Conservation (phyloP, 2,113 vertebrate species). For the Trinectes maculatus region DNA sequence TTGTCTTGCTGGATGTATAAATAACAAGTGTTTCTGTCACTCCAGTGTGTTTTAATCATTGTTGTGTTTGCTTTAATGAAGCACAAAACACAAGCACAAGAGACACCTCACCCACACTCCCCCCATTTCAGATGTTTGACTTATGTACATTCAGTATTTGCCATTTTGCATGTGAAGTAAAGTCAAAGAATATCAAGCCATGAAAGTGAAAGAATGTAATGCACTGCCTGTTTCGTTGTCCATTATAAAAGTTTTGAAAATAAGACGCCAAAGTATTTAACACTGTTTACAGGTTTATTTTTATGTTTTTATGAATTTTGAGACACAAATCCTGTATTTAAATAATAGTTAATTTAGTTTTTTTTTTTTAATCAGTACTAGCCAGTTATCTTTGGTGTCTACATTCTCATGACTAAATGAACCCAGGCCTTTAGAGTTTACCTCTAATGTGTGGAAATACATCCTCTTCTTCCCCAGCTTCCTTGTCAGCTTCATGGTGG, state of each 20-base stretch:
- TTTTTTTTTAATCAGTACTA: neutral
- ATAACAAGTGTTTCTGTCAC: conserved; percentile 21
- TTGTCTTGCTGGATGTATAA: conserved; percentile 4
- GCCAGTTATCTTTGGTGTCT: conserved; percentile 16
- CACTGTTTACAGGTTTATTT: neutral
- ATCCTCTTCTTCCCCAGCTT: conserved; percentile 81
- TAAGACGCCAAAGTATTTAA: conserved; percentile 30
- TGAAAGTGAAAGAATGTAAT: neutral
- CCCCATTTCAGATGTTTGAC: conserved; percentile 8
- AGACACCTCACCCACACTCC: no score
- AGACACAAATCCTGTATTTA: no score
- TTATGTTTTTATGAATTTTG: neutral
- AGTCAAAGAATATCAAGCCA: neutral
- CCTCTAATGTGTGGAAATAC: neutral
- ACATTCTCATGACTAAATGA: conserved; percentile 23
- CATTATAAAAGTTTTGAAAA: conserved; percentile 39
- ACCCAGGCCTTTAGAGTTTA: rapidly evolving
- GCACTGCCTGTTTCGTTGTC: neutral
- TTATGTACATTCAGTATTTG: conserved; percentile 7
- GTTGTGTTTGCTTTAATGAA: conserved; percentile 29
- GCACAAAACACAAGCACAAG: no score
- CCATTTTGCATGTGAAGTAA: conserved; percentile 54
- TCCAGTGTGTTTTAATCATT: conserved; percentile 4
- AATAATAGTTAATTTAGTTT: no score
- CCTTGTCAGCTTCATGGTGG: conserved; percentile 99